Percentiles rank a stretch among this genome's conserved stretches.
Conservation (phyloP, 2,113 vertebrate species). For the Penelope pileata region DNA sequence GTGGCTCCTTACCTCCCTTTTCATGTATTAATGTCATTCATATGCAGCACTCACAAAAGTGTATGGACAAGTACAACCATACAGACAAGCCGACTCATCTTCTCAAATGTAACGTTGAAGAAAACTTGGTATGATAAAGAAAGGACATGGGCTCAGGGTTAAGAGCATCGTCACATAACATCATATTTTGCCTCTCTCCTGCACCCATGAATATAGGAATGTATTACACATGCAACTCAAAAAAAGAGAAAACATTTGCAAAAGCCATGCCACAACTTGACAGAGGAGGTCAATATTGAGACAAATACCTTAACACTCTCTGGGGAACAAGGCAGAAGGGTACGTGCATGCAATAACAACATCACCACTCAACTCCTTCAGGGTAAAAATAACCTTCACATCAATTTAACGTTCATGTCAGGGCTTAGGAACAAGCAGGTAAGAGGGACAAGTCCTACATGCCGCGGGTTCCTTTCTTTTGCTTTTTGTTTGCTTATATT, state of each 20-base stretch:
- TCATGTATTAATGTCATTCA: neutral
- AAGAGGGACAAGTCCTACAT: neutral
- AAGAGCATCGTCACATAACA: neutral
- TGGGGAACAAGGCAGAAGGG: neutral
- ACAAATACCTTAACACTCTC: neutral
- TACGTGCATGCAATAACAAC: fast-evolving
- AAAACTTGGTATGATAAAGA: neutral
- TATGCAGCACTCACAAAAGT: neutral
- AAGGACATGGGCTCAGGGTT: neutral
- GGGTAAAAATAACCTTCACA: neutral
- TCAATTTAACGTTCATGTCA: neutral
- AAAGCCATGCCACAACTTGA: neutral
- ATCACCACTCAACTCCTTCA: neutral
- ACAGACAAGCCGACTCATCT: neutral
- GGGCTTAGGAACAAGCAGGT: neutral
- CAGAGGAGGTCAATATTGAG: neutral
- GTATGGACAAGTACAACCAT: neutral
- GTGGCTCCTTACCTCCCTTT: neutral
- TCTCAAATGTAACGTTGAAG: neutral
- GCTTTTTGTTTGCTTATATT: neutral
- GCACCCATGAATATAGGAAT: neutral
- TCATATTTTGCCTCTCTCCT: neutral
- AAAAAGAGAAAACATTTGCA: neutral
- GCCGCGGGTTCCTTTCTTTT: neutral
- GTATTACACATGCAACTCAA: neutral